Conservation (phyloP, 2,797 vertebrate species). For the Eidolon dupreanum region DNA sequence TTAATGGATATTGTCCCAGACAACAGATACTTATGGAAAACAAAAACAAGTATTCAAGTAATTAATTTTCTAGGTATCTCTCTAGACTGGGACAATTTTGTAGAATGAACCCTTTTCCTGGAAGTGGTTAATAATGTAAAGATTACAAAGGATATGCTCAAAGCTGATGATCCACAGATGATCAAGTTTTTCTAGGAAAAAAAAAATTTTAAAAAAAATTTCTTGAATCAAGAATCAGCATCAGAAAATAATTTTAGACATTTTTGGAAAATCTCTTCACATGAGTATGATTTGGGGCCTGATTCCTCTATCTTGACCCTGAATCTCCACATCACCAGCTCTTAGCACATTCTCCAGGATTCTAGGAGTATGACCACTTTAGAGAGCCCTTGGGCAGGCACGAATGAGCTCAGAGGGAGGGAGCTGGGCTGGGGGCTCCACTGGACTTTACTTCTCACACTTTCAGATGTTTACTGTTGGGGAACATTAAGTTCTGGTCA, state of each 20-base stretch:
- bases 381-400: neutral
- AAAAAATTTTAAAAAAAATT: neutral
- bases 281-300: neutral
- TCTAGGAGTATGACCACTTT: neutral
- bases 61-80: neutral
- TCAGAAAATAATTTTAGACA: neutral
- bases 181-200: neutral
- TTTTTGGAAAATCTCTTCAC: neutral
- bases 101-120: neutral
- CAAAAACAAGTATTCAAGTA: neutral
- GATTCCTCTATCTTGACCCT: neutral
- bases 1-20: neutral
- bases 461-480: accelerated
- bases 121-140: neutral
- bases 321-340: neutral
- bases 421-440: accelerated
- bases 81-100: neutral
- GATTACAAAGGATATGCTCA: neutral
- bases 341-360: neutral
- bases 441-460: accelerated
- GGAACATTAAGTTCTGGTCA: neutral
- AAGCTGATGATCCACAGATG: neutral
- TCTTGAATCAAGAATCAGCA: neutral
- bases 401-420: accelerated
- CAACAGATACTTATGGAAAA: neutral